Conservation (phyloP, 2,888 invertebrate species). For the Eurytoma californica region DNA sequence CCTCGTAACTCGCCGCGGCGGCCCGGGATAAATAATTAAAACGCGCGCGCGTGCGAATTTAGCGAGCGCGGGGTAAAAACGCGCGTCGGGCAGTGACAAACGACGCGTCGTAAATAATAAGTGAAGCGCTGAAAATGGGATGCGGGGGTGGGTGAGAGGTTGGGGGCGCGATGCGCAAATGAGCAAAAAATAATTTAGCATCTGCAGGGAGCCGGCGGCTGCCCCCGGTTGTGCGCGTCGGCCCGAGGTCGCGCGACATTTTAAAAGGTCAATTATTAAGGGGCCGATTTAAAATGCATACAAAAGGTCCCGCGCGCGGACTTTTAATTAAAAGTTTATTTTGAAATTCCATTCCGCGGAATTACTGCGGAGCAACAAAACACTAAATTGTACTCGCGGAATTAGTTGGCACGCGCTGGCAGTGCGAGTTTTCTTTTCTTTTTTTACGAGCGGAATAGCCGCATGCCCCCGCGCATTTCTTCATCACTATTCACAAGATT, state of each 20-base stretch:
- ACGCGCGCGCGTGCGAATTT: too few relatives aligned
- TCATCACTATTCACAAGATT: too few relatives aligned
- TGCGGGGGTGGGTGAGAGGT: background rate
- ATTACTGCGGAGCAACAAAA: constrained; percentile 38
- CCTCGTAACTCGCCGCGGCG: too few relatives aligned
- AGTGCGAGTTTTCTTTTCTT: background rate
- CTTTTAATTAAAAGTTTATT: constrained; percentile 57
- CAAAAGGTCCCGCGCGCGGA: constrained; percentile 31
- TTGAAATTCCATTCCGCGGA: constrained; percentile 50
- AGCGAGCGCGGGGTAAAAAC: background rate
- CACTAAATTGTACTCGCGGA: constrained; percentile 41
- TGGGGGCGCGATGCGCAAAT: background rate
- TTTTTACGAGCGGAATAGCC: background rate
- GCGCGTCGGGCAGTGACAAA: background rate
- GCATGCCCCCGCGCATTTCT: background rate
- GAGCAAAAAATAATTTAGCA: constrained; percentile 34
- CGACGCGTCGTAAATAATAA: constrained; percentile 6
- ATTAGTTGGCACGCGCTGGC: constrained; percentile 41
- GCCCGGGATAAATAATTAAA: too few relatives aligned
- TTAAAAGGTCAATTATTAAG: constrained; percentile 48
- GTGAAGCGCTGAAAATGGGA: constrained; percentile 8
- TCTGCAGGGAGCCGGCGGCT: constrained; percentile 7
- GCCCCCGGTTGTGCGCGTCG: background rate
- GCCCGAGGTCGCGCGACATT: background rate
- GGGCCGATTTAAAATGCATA: constrained; percentile 50